Evolutionary conservation across 2,888 invertebrate genomes (phyloP), one percentile per base, ranked within the genome.

Genomic region (Sminthurinus aureus): DNA sequence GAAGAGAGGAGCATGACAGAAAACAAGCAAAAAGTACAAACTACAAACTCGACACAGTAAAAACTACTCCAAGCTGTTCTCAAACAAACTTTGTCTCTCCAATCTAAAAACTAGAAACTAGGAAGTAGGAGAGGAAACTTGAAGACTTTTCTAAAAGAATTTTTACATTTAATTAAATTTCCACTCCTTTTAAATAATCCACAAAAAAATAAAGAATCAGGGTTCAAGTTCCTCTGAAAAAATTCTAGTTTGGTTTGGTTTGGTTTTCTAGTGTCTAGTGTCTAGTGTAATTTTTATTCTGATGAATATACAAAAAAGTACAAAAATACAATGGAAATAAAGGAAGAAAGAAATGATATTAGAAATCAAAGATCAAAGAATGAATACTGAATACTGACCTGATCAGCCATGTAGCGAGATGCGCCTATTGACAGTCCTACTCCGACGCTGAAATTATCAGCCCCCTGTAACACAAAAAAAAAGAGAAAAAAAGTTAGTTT

Each of bases 381-480:
- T 38, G 24, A 69, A 22, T 26, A 74, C 11, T 15, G 75, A 20
- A 76, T 26, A 81, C 87, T 86, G 85, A 88, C 88, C 85, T 88
- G 88, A 86, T 88, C 88, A 79, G 87, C 87, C 88, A 88, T 88
- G 85, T 88, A 88, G 87, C 88, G 86, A 58, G 86, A 86, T 51
- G 88, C 87, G 75, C 13, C 58, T 13, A 88, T 87, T 71, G 88
- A 87, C 85, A 88, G 84, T 74, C 88, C 88, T 85, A 88, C 87
- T 67, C 87, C 87, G 82, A 87, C 87, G 84, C 85, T 86, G 85
- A 88, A 87, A 84, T 88, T 87, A 85, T 88, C 87, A 79, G 88
- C 86, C 81, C 87, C 88, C 87, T 88, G 85, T 75, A 86, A 85
- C 67, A 83, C 15, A 71, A 26, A 80, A 79, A 74, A 81, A 83